phyloP scores from a whole-genome alignment of 2,888 invertebrate genomes.

The Drosophila neotestacea region DNA sequence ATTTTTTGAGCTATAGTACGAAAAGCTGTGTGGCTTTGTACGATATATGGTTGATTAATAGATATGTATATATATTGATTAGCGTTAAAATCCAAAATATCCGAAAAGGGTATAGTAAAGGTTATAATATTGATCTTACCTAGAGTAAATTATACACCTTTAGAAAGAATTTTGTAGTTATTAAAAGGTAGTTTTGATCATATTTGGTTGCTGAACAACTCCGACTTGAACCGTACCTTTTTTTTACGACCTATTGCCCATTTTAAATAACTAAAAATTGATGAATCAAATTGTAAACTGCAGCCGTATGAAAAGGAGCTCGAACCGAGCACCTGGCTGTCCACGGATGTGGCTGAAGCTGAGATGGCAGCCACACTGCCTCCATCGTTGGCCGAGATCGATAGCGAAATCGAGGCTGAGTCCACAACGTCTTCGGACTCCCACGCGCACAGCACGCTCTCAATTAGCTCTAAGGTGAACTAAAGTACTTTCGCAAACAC shows the following conservation, averaged over 20 bases:
- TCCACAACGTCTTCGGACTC: constrained; percentile 44
- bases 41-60: too few relatives aligned
- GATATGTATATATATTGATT: too few relatives aligned
- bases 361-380: constrained; percentile 50
- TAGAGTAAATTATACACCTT: too few relatives aligned
- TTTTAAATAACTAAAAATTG: constrained; percentile 7
- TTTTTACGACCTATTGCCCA: not conserved
- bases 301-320: constrained; percentile 61
- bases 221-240: not conserved
- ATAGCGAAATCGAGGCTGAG: constrained; percentile 53
- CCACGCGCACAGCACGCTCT: constrained; percentile 53
- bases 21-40: too few relatives aligned
- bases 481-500: constrained; percentile 25
- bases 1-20: too few relatives aligned
- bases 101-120: too few relatives aligned
- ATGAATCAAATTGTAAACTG: constrained; percentile 44
- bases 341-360: constrained; percentile 51
- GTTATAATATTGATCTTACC: too few relatives aligned
- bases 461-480: constrained; percentile 72
- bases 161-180: too few relatives aligned
- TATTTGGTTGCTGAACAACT: not conserved
- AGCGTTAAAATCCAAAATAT: too few relatives aligned
- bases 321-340: constrained; percentile 58
- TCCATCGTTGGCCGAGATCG: constrained; percentile 35
- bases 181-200: not conserved